Base-by-base conservation (phyloP, 2,888 invertebrate genomes). In the Plebejus melissa region DNA sequence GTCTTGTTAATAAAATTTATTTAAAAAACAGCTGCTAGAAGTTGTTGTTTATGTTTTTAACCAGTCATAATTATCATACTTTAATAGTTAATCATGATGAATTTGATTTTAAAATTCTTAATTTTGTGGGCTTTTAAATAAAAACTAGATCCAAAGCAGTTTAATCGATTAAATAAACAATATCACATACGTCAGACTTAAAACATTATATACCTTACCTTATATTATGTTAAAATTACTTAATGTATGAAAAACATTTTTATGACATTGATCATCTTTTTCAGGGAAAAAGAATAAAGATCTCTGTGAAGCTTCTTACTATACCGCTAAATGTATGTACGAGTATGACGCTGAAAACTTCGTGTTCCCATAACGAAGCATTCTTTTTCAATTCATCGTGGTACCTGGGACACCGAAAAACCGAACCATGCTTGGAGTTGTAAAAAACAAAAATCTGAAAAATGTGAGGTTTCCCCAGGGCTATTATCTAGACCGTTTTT, bases 251-350 rank as follows among this genome's bases (percentile, higher is more conserved):
- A 54, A 46, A 46, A 41, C 3, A 2, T 11, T 46, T 54, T 54
- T 2, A 54, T 16, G 16, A 2, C 4, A 16, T 54, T 54, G 54
- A 54, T 54, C 1, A 0, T 74, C 41, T 16, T 71, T 90, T 90
- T 77, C 86, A 93, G 91, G 84, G 9, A 91, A 91, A 76, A 88
- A 89, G 76, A 89, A 90, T 76, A 90, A 91, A 75, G 91, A 92
- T 50, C 78, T 92, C 22, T 93, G 92, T 76, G 92, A 92, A 79
- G 86, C 86, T 1, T 87, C 91, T 0, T 92, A 87, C 76, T 90
- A 88, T 87, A 89, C 87, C 1, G 89, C 93, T 0, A 91, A 90
- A 81, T 92, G 93, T 79, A 88, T 91, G 88, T 92, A 90, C 76
- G 90, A 91, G 2, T 85, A 80, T 65, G 90, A 91, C 71, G 82